These are phyloP conservation scores for Varanus komodoensis DNA, from an alignment of 2,113 vertebrate genomes.

Conservation along the genomic window DNA sequence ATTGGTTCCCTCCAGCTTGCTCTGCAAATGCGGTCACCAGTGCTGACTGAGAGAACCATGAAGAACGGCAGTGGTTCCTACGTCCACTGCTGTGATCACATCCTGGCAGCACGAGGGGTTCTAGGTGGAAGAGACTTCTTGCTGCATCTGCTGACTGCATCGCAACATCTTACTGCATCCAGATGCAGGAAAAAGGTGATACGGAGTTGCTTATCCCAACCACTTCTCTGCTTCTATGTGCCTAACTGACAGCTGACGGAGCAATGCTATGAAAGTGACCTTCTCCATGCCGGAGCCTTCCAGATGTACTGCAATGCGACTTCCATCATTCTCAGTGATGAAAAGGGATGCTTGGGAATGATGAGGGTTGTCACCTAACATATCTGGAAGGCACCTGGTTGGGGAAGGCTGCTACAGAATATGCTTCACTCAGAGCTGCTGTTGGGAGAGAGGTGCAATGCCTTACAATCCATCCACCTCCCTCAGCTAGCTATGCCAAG, in stretches of 20 bases:
- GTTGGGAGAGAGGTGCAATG: background rate
- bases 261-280: background rate
- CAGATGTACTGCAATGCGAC: background rate
- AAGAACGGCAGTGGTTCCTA: background rate
- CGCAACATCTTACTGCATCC: no score
- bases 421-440: background rate
- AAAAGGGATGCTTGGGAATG: background rate
- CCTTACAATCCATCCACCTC: background rate
- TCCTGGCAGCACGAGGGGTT: background rate
- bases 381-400: background rate
- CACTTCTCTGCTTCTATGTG: background rate
- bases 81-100: background rate
- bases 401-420: background rate
- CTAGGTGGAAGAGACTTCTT: background rate
- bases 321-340: background rate
- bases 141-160: background rate
- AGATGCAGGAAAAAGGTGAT: background rate
- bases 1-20: constrained; percentile 42
- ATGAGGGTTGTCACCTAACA: background rate
- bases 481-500: background rate
- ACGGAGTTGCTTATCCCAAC: background rate
- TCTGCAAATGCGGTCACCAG: background rate
- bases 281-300: background rate
- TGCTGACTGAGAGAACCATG: background rate
- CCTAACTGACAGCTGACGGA: background rate